Base-by-base conservation (phyloP, 1,140 invertebrate genomes). In the Drosophila azteca region DNA sequence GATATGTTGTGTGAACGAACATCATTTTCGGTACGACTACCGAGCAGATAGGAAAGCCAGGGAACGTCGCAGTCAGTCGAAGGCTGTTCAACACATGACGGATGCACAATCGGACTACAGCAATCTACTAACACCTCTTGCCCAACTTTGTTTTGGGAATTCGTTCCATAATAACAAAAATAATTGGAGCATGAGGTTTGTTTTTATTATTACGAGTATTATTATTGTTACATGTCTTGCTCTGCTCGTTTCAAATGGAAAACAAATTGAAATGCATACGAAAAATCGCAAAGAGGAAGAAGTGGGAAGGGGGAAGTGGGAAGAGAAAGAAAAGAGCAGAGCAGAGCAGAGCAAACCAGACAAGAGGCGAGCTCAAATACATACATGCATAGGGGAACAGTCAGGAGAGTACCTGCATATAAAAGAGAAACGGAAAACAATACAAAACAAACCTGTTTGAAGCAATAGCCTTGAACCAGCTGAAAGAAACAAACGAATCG, bases 151-250 rank as follows among this genome's bases (percentile, higher is more conserved):
- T 39, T 39, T 39, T 39, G 26, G 17, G 44, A 39, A 45, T 46
- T 54, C 52, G 49, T 53, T 67, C 64, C 31, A 43, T 46, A 67
- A 68, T 67, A 67, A 48, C 43, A 39, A 31, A 55, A 68, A 49
- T 69, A 69, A 69, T 44, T 69, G 41, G 64, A 69, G 64, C 66
- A 69, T 69, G 64, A 68, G 64, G 22, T 65, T 48, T 31, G 67
- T 41, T 39, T 43, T 55, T 55, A 48, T 46, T 54, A 39, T 54
- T 29, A 29, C 8, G 6, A 24, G 24, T 50, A 50, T 48, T 20
- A 68, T 67, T 41, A 48, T 55, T 53, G 63, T 68, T 67, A 31
- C 63, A 54, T 20, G 29, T 31, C 29, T 48, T 26, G 64, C 11
- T 11, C 41, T 20, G 17, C 17, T 20, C 17, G 60, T 50, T 51